Evolutionary conservation across 2,113 vertebrate genomes (phyloP), one percentile per base, ranked within the genome.

Genomic region (Otolemur garnettii): DNA sequence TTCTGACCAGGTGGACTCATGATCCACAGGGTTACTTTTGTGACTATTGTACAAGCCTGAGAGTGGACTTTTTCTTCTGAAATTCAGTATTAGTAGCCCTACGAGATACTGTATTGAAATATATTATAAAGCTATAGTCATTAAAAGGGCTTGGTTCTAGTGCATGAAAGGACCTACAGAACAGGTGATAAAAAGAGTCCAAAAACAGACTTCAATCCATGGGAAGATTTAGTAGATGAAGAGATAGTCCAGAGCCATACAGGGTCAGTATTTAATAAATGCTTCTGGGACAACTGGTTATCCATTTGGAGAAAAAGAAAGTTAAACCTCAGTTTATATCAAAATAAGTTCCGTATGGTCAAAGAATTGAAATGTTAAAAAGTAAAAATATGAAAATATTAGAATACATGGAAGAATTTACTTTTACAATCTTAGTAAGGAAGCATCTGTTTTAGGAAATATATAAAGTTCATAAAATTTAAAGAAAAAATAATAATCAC

Each of bases 281-380:
- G 83, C 55, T 88, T 35, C 38, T n/a, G 33, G 62, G 66, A 74
- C 28, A 87, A 87, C 77, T 71, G 55, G 55, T 78, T 91, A 78
- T 21, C 42, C 83, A 69, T 45, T 91, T 87, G 26, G 79, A 66
- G 86, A 93, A 59, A 59, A 86, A 83, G 59, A 22, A 82, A 90
- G 74, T 85, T 72, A 96, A 92, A 45, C 64, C 71, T 21, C 80
- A 75, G 1, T 59, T 92, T 72, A 26, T 4, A 69, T 42, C 26
- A 64, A 78, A 93, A 87, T 87, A 69, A 90, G 18, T 82, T 78
- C 69, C 69, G 72, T 28, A 69, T 91, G 82, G n/a, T n/a, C 88
- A 64, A 85, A 50, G n/a, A 8, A 88, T 66, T 84, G 24, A 78
- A 87, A 68, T 93, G 26, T 95, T 85, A 72, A 64, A 64, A 85